A percentile compares a stretch with the other conserved stretches of the same genome.
phyloP scores from a whole-genome alignment of 2,113 vertebrate species.

The Felis catus region DNA sequence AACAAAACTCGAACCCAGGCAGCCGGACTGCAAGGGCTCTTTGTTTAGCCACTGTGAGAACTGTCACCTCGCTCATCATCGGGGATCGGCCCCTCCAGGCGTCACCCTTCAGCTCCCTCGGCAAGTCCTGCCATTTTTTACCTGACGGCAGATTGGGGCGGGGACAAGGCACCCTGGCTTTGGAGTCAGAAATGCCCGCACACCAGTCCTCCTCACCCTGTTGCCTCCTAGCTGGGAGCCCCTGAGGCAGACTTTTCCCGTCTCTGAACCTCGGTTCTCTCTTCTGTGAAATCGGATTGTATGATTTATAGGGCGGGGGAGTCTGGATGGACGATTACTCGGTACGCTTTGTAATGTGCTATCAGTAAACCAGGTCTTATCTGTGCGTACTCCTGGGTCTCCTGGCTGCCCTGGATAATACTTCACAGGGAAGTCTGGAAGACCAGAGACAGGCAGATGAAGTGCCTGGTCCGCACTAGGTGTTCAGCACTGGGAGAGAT shows the following conservation, averaged over 20 bases:
- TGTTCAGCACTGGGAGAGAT: background rate
- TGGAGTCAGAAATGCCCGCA: background rate
- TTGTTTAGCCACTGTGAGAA: background rate
- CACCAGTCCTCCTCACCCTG: background rate
- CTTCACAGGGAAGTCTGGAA: background rate
- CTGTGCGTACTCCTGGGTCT: background rate
- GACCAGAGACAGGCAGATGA: background rate
- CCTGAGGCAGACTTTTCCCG: background rate
- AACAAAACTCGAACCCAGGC: background rate
- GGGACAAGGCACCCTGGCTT: background rate
- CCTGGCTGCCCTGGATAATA: background rate
- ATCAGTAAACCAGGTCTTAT: background rate
- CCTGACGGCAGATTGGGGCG: background rate
- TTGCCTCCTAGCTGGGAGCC: background rate
- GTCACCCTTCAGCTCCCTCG: background rate
- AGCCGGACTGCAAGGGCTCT: background rate
- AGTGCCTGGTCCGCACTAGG: background rate
- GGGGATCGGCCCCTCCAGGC: background rate
- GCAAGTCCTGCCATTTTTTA: background rate
- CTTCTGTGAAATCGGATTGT: background rate
- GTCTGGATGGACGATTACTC: background rate
- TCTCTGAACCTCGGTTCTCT: background rate
- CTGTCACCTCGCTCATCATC: background rate
- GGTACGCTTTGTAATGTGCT: background rate
- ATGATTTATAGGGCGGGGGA: background rate